These are phyloP conservation scores for Tachyglossus aculeatus DNA, from an alignment of 2,797 vertebrate species.

Conservation along the genomic window DNA sequence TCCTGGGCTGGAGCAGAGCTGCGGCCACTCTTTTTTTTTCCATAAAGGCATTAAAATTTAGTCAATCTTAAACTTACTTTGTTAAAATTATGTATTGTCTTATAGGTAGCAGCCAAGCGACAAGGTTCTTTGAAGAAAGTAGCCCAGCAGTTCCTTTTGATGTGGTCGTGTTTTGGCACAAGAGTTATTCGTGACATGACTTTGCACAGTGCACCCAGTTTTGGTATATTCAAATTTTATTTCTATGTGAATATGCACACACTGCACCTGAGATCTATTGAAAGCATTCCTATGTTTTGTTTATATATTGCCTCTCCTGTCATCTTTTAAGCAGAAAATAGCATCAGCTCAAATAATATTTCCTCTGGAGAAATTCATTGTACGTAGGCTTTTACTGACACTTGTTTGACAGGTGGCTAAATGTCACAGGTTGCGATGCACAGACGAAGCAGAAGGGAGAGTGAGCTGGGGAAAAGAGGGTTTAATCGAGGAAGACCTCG, in stretches of 20 bases:
- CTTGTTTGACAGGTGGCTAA: no score
- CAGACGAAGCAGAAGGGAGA: no score
- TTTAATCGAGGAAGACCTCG: no score
- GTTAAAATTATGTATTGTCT: slow-evolving; percentile 41
- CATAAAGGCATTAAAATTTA: not conserved
- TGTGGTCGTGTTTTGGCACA: slow-evolving; percentile 99
- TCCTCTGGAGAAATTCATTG: not conserved
- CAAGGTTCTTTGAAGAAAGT: slow-evolving; percentile 94
- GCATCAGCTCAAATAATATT: not conserved
- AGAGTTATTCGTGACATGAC: slow-evolving; percentile 99
- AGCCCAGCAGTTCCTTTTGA: slow-evolving; percentile 97
- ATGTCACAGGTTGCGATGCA: no score
- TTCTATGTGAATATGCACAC: no score
- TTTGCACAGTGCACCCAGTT: slow-evolving; percentile 97
- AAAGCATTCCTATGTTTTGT: not conserved
- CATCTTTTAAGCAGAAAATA: not conserved
- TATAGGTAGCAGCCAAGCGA: slow-evolving; percentile 94
- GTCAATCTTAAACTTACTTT: not conserved
- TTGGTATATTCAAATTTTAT: slow-evolving; percentile 89
- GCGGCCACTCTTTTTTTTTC: not conserved
- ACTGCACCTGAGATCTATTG: no score
- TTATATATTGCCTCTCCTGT: not conserved
- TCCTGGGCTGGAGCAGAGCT: no score
- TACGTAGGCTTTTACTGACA: not conserved
- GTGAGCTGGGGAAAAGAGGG: no score